These are phyloP conservation scores for Chymomyza costata DNA, from an alignment of 1,140 invertebrate species.

Conservation along the genomic window DNA sequence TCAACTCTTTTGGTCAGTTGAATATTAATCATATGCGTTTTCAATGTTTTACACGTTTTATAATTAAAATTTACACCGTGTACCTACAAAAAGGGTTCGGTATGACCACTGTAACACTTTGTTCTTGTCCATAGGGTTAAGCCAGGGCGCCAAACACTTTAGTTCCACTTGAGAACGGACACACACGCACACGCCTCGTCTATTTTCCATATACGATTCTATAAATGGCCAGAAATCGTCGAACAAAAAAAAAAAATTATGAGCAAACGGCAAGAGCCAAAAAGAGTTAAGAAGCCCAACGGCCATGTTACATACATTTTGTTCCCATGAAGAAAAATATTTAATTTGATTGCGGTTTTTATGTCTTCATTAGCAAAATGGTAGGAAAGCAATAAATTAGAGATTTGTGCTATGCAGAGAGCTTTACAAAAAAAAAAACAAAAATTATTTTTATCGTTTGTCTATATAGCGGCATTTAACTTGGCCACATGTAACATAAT, in stretches of 20 bases:
- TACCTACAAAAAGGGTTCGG: slow-evolving; percentile 13
- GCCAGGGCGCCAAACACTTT: slow-evolving; percentile 47
- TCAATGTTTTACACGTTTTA: slow-evolving; percentile 15
- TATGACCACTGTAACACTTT: neutral
- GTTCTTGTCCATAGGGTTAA: slow-evolving; percentile 18
- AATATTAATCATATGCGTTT: slow-evolving; percentile 32
- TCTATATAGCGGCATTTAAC: slow-evolving; percentile 24
- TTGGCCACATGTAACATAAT: slow-evolving; percentile 4
- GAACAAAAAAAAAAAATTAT: neutral
- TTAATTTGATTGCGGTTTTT: slow-evolving; percentile 74
- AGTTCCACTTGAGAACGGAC: slow-evolving; percentile 43
- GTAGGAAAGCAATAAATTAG: slow-evolving; percentile 64
- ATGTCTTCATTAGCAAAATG: slow-evolving; percentile 72
- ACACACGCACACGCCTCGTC: slow-evolving; percentile 31
- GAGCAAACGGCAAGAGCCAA: neutral
- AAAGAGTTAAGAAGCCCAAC: slow-evolving; percentile 46
- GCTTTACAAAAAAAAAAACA: slow-evolving; percentile 4
- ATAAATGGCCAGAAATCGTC: slow-evolving; percentile 1
- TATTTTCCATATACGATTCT: neutral
- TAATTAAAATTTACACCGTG: slow-evolving; percentile 14
- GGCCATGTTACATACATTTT: slow-evolving; percentile 52
- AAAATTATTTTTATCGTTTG: neutral
- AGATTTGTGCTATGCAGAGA: slow-evolving; percentile 43
- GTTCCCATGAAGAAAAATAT: slow-evolving; percentile 70
- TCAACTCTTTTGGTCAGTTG: slow-evolving; percentile 29